phyloP scores from a whole-genome alignment of 2,888 invertebrate genomes.

The Trachelus stipa region DNA sequence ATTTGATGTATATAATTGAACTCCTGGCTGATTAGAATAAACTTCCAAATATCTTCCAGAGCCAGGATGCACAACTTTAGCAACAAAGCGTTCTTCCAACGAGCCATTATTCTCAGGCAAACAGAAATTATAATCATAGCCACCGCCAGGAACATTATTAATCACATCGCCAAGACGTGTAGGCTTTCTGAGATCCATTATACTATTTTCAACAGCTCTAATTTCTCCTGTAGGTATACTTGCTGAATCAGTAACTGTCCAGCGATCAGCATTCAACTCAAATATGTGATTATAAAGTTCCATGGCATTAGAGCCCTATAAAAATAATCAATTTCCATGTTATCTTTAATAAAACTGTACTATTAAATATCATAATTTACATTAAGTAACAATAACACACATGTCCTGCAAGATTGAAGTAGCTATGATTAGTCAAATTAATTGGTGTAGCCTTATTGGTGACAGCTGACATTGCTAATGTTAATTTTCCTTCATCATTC shows the following conservation, averaged over 20 bases:
- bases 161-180: constrained; percentile 76
- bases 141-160: constrained; percentile 75
- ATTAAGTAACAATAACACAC: constrained; percentile 65
- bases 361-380: background rate
- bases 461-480: constrained; percentile 80
- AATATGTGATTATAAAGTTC: constrained; percentile 78
- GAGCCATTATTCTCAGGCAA: constrained; percentile 57
- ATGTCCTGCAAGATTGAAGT: constrained; percentile 95
- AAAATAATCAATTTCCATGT: constrained; percentile 12
- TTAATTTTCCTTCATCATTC: constrained; percentile 79
- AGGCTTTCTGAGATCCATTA: constrained; percentile 80
- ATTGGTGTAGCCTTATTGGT: constrained; percentile 84
- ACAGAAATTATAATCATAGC: constrained; percentile 88
- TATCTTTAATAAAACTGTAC: background rate
- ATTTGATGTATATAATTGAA: constrained; percentile 91
- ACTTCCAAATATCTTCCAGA: constrained; percentile 83
- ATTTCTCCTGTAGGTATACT: constrained; percentile 83
- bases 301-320: constrained; percentile 72
- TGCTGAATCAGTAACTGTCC: constrained; percentile 77
- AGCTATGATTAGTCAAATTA: constrained; percentile 89
- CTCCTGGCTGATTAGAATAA: constrained; percentile 87
- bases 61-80: constrained; percentile 75
- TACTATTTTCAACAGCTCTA: constrained; percentile 76
- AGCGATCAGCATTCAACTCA: constrained; percentile 81
- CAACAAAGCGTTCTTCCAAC: constrained; percentile 70